Percentiles rank a stretch among this genome's conserved stretches.
Evolutionary conservation across 2,797 vertebrate species (phyloP).

Genomic region (Meriones psammophilus): DNA sequence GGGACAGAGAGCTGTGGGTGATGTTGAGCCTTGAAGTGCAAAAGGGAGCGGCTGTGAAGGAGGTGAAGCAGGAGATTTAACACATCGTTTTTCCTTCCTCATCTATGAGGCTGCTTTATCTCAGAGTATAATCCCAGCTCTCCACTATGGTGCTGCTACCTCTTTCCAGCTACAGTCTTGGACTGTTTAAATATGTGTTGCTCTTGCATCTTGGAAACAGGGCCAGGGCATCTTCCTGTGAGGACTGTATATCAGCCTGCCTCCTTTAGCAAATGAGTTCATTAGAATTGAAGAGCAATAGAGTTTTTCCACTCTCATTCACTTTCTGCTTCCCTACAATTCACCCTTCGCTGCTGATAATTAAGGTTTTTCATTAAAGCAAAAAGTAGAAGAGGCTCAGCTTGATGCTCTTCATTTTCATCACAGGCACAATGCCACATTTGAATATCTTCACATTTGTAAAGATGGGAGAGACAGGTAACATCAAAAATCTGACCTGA

Average conservation of each 20-base stretch:
- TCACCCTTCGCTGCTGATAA: neutral
- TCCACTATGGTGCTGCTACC: neutral
- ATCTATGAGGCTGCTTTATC: neutral
- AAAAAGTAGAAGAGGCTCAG: neutral
- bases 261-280: neutral
- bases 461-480: neutral
- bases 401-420: neutral
- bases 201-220: neutral
- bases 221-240: neutral
- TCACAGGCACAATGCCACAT: neutral
- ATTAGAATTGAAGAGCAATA: neutral
- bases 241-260: neutral
- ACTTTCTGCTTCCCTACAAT: neutral
- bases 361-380: neutral
- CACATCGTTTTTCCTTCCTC: neutral
- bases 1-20: neutral
- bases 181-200: constrained; percentile 24
- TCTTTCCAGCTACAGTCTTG: neutral
- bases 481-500: neutral
- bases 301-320: neutral
- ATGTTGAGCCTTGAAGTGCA: neutral
- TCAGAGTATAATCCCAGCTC: neutral
- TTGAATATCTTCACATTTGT: neutral
- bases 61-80: neutral
- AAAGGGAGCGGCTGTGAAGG: neutral